Conservation (phyloP, 2,113 vertebrate species). For the Pheucticus melanocephalus region DNA sequence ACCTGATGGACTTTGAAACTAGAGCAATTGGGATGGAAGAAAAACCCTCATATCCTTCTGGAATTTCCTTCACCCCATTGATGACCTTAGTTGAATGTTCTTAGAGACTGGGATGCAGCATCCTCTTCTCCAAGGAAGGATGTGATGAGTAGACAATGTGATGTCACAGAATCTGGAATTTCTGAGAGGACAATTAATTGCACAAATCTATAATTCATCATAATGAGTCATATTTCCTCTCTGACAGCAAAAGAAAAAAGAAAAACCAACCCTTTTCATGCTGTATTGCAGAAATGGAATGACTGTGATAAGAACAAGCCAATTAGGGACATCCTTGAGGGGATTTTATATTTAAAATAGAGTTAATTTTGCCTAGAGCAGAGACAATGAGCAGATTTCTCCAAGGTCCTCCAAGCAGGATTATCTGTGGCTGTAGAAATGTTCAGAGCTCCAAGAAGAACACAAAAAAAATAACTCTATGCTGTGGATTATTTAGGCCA, state of each 20-base stretch:
- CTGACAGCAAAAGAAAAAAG: not conserved
- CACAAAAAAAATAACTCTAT: not conserved
- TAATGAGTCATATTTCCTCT: not conserved
- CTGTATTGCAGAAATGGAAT: not conserved
- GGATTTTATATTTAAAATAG: not conserved
- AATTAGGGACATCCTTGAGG: not conserved
- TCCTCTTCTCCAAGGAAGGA: not conserved
- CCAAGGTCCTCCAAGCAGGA: not conserved
- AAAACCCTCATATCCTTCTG: not conserved
- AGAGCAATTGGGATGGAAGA: not conserved
- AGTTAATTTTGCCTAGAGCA: not conserved
- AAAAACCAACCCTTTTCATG: not conserved
- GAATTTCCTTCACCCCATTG: not conserved
- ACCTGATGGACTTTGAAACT: not conserved
- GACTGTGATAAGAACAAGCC: not conserved
- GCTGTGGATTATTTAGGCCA: not conserved
- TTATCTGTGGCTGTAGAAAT: not conserved
- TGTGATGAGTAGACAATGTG: not conserved
- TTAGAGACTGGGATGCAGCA: not conserved
- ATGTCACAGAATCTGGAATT: not conserved
- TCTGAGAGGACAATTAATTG: slow-evolving; percentile 1
- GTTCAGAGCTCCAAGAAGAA: not conserved
- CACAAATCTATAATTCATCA: not conserved
- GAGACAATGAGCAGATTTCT: not conserved
- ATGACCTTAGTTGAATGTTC: not conserved